Evolutionary conservation across 53 echinoderm and acorn worm genomes (phyloP), one percentile per base, ranked within the genome.

Genomic region (Luidia sarsii): DNA sequence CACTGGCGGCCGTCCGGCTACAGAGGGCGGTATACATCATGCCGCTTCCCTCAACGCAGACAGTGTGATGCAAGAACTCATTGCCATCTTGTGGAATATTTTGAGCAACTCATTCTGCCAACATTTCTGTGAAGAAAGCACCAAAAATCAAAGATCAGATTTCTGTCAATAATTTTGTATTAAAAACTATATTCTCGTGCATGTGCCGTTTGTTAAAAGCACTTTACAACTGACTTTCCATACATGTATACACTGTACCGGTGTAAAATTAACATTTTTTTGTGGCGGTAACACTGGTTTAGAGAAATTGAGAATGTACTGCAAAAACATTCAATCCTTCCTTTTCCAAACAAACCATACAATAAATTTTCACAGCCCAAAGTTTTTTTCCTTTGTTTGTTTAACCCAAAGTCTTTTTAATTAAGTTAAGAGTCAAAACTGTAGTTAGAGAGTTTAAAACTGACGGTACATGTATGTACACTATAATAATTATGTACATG

Each of bases 11-110:
- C 16, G 15, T 67, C 43, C 13, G 67, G 27, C 45, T 35, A 0
- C 35, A 10, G 27, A 45, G 67, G 67, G 45, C 45, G 45, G 31
- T 36, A 16, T 67, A 1, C 28, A 67, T 24, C 67, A 67, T 67
- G 67, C 7, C 18, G 53, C n/a, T 14, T 46, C 8, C 8, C 8
- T 46, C 8, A 46, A 46, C 46, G 46, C 7, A 9, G n/a, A 8
- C 53, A 4, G 7, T 5, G 5, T 9, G n/a, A 53, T 5, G 53
- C 18, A 5, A 53, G 18, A 53, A 5, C 7, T 16, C 7, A 53
- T 53, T 11, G 3, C n/a, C 22, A 53, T 9, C 53, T 11, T 6
- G 7, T 8, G 53, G 7, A 15, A 15, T 46, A 46, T 46, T 46
- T 8, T 9, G 8, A 10, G 46, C 15, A 15, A 15, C 15, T 46